These are phyloP conservation scores for Caenorhabditis auriculariae DNA, from an alignment of 2,888 invertebrate species.

Conservation along the genomic window DNA sequence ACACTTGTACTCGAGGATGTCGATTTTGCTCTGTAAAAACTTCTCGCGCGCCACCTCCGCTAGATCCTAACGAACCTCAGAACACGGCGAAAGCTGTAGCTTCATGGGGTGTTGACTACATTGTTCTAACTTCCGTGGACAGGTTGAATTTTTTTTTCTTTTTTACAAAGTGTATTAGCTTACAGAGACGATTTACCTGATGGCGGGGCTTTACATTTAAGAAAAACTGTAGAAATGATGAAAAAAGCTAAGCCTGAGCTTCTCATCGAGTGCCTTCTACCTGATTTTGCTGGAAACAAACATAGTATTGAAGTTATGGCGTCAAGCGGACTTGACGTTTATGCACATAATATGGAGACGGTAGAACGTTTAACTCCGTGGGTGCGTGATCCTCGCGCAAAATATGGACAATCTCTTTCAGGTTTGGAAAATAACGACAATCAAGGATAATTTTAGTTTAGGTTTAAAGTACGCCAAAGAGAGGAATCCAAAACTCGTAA, in stretches of 20 bases:
- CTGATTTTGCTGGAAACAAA: conserved; percentile 86
- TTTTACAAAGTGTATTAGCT: not conserved
- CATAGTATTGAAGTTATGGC: conserved; percentile 70
- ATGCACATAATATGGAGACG: conserved; percentile 97
- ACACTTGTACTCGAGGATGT: conserved; percentile 96
- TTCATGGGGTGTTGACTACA: conserved; percentile 93
- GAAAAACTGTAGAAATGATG: conserved; percentile 84
- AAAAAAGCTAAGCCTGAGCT: conserved; percentile 79
- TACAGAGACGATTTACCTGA: conserved; percentile 82
- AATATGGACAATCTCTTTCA: conserved; percentile 82
- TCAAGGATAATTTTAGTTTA: not conserved
- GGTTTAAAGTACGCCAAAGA: conserved; percentile 69
- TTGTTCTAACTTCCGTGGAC: conserved; percentile 96
- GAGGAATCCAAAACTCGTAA: conserved; percentile 79
- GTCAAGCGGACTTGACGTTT: conserved; percentile 81
- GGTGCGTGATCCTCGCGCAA: conserved; percentile 89
- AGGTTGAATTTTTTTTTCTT: conserved; percentile 66
- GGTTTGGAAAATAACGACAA: conserved; percentile 71
- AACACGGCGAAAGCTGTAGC: conserved; percentile 90
- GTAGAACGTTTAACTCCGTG: conserved; percentile 66
- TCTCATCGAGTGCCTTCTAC: conserved; percentile 91
- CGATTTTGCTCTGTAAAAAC: conserved; percentile 96
- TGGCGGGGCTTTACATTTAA: conserved; percentile 90
- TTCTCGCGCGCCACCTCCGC: conserved; percentile 81
- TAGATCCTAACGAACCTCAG: conserved; percentile 84